Conservation (phyloP, 2,888 invertebrate genomes). For the Limnephilus lunatus region DNA sequence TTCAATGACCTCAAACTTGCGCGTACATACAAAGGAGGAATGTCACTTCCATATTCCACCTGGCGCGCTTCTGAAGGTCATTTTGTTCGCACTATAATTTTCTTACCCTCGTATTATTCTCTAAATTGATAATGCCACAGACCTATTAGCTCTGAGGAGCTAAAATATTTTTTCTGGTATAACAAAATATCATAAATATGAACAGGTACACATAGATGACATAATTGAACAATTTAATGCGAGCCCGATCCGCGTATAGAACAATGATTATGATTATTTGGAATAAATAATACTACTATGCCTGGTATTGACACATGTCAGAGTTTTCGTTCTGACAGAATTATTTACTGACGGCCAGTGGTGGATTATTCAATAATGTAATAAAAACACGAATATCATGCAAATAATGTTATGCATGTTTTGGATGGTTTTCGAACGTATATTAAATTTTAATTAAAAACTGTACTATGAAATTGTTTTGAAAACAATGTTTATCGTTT, state of each 20-base stretch:
- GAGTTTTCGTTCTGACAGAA: not conserved
- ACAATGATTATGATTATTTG: not conserved
- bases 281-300: constrained; percentile 3
- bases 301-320: constrained; percentile 2
- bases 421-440: not conserved
- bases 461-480: too few species aligned
- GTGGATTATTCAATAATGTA: not conserved
- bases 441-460: not conserved
- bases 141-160: too few species aligned
- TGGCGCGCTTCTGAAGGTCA: too few species aligned
- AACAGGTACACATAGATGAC: not conserved
- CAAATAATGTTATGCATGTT: not conserved
- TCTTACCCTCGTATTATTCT: too few species aligned
- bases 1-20: too few species aligned
- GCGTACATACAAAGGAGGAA: too few species aligned
- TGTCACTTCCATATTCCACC: too few species aligned
- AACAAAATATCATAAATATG: not conserved
- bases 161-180: not conserved
- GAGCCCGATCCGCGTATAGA: not conserved
- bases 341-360: not conserved
- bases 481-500: too few species aligned
- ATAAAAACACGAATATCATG: not conserved
- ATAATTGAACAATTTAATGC: not conserved
- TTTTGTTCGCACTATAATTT: too few species aligned
- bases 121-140: too few species aligned